phyloP scores from a whole-genome alignment of 2,113 vertebrate genomes.

The Isichthys henryi region DNA sequence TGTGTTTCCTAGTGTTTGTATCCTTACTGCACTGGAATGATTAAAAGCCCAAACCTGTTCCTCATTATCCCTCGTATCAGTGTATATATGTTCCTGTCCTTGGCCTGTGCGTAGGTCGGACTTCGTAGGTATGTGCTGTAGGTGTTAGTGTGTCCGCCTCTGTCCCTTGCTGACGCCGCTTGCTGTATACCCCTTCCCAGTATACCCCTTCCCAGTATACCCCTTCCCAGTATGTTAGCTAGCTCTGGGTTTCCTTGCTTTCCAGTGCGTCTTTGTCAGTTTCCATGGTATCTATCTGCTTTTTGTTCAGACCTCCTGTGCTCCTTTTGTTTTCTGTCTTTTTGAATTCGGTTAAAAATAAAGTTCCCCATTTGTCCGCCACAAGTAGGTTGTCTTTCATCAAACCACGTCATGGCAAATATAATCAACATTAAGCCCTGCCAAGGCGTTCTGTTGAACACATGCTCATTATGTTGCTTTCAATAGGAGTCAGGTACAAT shows the following conservation, averaged over 20 bases:
- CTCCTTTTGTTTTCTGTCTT: background rate
- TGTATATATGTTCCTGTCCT: background rate
- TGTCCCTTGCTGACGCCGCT: background rate
- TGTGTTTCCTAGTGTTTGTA: background rate
- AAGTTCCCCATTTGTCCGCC: background rate
- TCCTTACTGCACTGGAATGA: background rate
- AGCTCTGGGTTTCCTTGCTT: background rate
- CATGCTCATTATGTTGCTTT: background rate
- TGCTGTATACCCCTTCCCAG: background rate
- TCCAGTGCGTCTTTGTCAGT: background rate
- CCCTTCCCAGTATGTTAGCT: background rate
- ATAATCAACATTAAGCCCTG: background rate
- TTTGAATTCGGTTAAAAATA: background rate
- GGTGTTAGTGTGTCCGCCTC: background rate
- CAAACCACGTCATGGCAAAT: background rate
- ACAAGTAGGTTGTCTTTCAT: background rate
- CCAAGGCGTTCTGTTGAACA: background rate
- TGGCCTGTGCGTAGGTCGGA: background rate
- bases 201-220: background rate
- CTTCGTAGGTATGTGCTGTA: background rate
- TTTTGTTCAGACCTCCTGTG: background rate
- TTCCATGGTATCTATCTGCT: background rate
- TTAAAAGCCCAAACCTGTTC: background rate
- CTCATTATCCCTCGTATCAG: background rate
- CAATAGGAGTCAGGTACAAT: background rate